phyloP scores from a whole-genome alignment of 2,888 invertebrate species.

The Callinectes sapidus region DNA sequence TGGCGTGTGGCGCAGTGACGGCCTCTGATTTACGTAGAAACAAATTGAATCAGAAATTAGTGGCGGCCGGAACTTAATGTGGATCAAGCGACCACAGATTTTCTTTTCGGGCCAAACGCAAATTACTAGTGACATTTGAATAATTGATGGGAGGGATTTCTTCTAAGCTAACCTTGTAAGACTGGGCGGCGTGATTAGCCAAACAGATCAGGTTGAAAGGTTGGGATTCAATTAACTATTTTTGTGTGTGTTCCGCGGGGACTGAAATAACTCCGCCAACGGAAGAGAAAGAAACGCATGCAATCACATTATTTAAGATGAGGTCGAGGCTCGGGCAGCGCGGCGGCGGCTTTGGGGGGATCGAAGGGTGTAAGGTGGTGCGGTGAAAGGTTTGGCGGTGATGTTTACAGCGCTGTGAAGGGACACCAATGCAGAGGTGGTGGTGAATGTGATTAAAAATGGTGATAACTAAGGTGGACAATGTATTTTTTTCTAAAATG shows the following conservation, averaged over 20 bases:
- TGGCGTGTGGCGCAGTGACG: background rate
- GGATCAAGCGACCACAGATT: background rate
- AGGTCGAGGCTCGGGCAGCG: background rate
- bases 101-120: conserved; percentile 10
- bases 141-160: conserved; percentile 49
- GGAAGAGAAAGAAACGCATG: background rate
- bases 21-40: background rate
- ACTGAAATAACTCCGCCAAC: conserved; percentile 20
- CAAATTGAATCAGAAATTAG: conserved; percentile 34
- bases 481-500: too few species aligned
- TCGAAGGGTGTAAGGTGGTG: background rate
- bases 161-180: conserved; percentile 48
- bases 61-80: conserved; percentile 20
- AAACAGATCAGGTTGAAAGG: conserved; percentile 38
- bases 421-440: background rate
- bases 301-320: conserved; percentile 35
- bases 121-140: conserved; percentile 46
- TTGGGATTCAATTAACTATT: conserved; percentile 38
- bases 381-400: background rate
- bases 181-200: conserved; percentile 40
- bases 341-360: background rate
- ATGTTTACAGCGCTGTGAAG: background rate
- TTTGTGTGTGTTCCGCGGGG: conserved; percentile 4
- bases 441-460: background rate
- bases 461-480: background rate